phyloP scores from a whole-genome alignment of 2,113 vertebrate species.

The Euleptes europaea region DNA sequence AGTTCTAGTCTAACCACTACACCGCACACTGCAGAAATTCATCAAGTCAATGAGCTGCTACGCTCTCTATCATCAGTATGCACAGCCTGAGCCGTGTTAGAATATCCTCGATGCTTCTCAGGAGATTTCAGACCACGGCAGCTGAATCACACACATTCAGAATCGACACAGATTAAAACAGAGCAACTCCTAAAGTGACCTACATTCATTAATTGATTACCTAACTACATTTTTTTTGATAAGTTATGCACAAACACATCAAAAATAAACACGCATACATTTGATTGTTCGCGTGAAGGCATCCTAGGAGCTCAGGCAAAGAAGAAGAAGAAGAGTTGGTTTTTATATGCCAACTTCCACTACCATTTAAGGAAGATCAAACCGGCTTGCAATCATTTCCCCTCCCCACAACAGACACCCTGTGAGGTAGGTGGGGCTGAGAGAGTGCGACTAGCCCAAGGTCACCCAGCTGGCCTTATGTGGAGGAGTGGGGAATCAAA shows the following conservation, averaged over 20 bases:
- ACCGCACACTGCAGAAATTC: neutral
- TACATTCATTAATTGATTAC: neutral
- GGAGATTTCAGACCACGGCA: neutral
- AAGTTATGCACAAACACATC: conserved; percentile 23
- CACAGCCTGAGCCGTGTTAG: neutral
- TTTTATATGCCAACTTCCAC: no score
- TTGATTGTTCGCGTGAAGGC: conserved; percentile 46
- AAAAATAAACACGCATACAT: conserved; percentile 41
- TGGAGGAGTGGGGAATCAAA: no score
- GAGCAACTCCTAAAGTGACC: neutral
- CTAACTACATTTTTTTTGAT: conserved; percentile 37
- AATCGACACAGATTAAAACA: neutral
- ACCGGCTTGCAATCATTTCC: no score
- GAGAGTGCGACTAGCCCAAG: no score
- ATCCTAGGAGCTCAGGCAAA: conserved; percentile 35
- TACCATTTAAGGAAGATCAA: no score
- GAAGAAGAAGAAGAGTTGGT: no score
- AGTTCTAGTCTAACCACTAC: no score
- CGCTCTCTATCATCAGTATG: neutral
- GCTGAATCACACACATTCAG: neutral
- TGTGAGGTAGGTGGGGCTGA: no score
- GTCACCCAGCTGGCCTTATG: no score
- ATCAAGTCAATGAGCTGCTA: neutral
- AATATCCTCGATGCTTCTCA: conserved; percentile 5
- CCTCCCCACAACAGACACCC: no score